These are phyloP conservation scores for Anseranas semipalmata DNA, from an alignment of 2,113 vertebrate genomes.

Conservation along the genomic window DNA sequence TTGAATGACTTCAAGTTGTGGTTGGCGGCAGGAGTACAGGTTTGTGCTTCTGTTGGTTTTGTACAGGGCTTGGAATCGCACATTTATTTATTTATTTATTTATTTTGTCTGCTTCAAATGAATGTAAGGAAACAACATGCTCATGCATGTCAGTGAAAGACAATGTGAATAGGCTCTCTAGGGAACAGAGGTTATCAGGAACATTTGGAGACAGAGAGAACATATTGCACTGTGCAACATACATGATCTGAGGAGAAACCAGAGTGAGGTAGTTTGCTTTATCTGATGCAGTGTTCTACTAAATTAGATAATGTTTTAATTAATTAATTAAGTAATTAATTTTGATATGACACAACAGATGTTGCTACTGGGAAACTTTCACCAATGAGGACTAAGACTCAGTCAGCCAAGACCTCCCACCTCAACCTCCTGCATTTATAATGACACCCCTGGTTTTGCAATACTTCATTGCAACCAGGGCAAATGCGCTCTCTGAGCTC, in stretches of 20 bases:
- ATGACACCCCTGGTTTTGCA: neutral
- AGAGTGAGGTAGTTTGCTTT: neutral
- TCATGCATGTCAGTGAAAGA: neutral
- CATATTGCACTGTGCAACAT: rapidly evolving
- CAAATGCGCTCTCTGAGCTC: neutral
- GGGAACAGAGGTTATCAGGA: neutral
- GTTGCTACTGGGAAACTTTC: neutral
- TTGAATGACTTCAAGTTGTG: neutral
- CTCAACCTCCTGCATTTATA: neutral
- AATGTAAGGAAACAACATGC: neutral
- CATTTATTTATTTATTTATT: too few relatives aligned
- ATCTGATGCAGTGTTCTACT: neutral
- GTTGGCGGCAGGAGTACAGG: neutral
- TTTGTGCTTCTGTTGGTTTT: neutral
- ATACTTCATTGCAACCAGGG: neutral
- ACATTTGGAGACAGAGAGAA: neutral
- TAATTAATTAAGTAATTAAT: too few relatives aligned
- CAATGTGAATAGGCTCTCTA: neutral
- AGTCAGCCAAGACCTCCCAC: neutral
- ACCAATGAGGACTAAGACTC: neutral
- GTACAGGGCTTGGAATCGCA: neutral
- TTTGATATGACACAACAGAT: too few relatives aligned
- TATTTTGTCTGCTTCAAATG: neutral
- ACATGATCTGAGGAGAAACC: neutral
- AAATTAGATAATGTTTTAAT: neutral